Conservation (phyloP, 2,797 vertebrate genomes). For the Alcedo quadribrachys region DNA sequence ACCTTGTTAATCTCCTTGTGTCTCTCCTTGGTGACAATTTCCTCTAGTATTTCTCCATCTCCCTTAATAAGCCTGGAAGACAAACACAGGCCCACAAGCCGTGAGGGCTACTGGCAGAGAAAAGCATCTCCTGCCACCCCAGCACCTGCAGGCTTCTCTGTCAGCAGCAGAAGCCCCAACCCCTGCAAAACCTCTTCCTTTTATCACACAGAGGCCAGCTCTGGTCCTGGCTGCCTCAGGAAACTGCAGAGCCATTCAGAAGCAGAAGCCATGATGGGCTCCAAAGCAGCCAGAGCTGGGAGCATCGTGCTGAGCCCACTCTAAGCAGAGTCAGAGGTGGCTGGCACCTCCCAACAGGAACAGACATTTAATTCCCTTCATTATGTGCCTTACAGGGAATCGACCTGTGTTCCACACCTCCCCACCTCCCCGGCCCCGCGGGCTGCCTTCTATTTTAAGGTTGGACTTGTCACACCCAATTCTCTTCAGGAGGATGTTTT, state of each 20-base stretch:
- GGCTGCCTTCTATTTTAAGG: conserved; percentile 67
- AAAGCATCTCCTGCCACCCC: background rate
- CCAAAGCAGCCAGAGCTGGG: background rate
- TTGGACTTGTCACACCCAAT: conserved; percentile 52
- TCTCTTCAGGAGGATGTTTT: conserved; percentile 32
- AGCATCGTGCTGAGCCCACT: conserved; percentile 5
- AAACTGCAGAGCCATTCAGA: background rate
- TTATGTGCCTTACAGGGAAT: conserved; percentile 1
- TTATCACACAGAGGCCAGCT: background rate
- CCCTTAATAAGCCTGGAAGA: conserved; percentile 90
- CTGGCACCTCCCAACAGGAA: background rate
- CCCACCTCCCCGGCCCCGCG: background rate
- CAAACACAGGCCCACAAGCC: background rate
- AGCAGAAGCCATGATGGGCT: background rate
- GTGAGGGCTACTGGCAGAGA: background rate
- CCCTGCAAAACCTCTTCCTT: background rate
- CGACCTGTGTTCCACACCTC: conserved; percentile 48
- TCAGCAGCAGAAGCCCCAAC: background rate
- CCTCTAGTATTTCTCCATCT: conserved; percentile 95
- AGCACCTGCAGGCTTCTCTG: background rate
- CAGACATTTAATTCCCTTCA: conserved; percentile 51
- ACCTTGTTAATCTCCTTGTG: conserved; percentile 98
- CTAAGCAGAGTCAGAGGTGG: background rate
- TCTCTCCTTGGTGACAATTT: conserved; percentile 92
- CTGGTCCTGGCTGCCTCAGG: background rate